Percentiles rank a stretch among this genome's conserved stretches.
These are phyloP conservation scores for Ricordea florida DNA, from an alignment of 92 coral and sea anemone genomes.

Conservation along the genomic window DNA sequence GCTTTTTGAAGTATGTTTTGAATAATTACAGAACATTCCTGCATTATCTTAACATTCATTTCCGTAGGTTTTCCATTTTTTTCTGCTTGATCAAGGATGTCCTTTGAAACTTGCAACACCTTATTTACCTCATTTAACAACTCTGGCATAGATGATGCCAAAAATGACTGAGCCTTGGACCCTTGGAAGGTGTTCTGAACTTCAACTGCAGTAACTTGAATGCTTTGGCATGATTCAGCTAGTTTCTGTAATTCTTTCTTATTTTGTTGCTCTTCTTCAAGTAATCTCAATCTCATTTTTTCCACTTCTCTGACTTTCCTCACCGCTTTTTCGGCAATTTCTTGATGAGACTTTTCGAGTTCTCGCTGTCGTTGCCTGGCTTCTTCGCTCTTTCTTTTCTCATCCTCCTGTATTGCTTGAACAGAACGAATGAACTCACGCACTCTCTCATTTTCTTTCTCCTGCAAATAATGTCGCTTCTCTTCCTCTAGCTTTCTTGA, in stretches of 20 bases:
- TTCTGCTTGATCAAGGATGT: conserved; percentile 35
- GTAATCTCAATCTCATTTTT: conserved; percentile 46
- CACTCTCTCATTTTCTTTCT: conserved; percentile 44
- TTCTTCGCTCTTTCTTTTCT: conserved; percentile 51
- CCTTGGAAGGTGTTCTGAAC: conserved; percentile 52
- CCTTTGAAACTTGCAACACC: conserved; percentile 50
- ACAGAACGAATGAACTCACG: conserved; percentile 54
- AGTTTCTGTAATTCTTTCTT: conserved; percentile 53
- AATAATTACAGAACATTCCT: conserved; percentile 51
- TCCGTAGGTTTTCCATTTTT: conserved; percentile 57
- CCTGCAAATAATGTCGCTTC: conserved; percentile 38
- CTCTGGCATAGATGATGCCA: conserved; percentile 43
- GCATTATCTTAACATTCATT: conserved; percentile 43
- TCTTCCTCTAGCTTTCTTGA: conserved; percentile 42
- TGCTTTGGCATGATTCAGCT: conserved; percentile 21
- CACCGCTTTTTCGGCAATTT: conserved; percentile 62
- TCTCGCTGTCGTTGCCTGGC: conserved; percentile 53
- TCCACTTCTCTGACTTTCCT: conserved; percentile 69
- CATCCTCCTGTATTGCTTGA: conserved; percentile 51
- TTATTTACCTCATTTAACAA: conserved; percentile 57
- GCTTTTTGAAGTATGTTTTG: conserved; percentile 48
- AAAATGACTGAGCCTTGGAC: conserved; percentile 34
- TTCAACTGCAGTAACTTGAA: conserved; percentile 18
- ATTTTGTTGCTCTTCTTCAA: conserved; percentile 71
- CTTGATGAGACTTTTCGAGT: conserved; percentile 64